Conservation (phyloP, 2,113 vertebrate species). For the Pantherophis guttatus region DNA sequence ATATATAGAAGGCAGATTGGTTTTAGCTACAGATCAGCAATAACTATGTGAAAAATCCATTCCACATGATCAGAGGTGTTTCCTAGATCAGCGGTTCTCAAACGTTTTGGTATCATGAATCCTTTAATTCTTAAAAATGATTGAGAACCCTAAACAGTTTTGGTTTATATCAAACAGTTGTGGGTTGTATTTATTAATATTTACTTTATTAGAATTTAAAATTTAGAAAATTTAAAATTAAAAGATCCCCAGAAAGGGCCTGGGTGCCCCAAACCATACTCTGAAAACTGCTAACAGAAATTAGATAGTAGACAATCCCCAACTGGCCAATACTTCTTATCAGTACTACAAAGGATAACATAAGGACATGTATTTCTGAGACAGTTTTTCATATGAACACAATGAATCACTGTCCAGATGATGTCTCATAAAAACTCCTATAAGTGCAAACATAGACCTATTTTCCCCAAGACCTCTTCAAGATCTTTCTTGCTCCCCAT, state of each 20-base stretch:
- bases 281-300: slow-evolving; percentile 15
- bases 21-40: not conserved
- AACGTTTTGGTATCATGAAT: not conserved
- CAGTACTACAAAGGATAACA: not conserved
- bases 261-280: not conserved
- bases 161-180: not conserved
- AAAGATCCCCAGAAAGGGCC: not conserved
- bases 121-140: not conserved
- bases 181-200: not conserved
- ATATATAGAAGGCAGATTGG: not conserved
- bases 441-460: no score
- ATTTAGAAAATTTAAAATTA: not conserved
- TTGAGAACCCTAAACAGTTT: not conserved
- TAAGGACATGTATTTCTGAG: not conserved
- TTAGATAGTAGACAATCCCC: not conserved
- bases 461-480: not conserved
- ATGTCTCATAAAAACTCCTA: no score
- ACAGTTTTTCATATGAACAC: no score
- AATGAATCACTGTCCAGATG: no score
- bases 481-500: not conserved
- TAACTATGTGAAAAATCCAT: not conserved
- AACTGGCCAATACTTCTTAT: not conserved
- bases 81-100: not conserved
- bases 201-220: not conserved
- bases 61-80: not conserved